A percentile compares a stretch with the other conserved stretches of the same genome.
These are phyloP conservation scores for Etheostoma perlongum DNA, from an alignment of 2,797 vertebrate genomes.

Conservation along the genomic window DNA sequence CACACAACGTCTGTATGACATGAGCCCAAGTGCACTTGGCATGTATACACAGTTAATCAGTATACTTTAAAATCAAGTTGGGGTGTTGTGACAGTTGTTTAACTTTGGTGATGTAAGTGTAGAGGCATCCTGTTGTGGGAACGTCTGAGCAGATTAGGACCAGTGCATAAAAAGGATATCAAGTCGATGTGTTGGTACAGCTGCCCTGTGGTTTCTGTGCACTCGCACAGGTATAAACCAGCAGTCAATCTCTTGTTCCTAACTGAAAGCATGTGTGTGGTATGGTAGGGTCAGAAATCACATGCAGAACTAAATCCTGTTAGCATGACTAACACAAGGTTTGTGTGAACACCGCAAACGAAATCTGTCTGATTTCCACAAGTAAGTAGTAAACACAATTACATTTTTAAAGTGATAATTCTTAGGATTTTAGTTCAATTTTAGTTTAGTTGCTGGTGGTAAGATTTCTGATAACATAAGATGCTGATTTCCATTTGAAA, in stretches of 20 bases:
- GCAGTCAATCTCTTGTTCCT: constrained; percentile 62
- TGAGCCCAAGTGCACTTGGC: constrained; percentile 9
- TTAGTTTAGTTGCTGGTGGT: neutral
- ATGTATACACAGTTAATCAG: constrained; percentile 2
- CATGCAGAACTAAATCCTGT: constrained; percentile 51
- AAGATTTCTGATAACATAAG: neutral
- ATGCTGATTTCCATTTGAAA: neutral
- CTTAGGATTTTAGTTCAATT: neutral
- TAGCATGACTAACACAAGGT: constrained; percentile 56
- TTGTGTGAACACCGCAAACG: constrained; percentile 55
- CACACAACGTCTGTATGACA: constrained; percentile 22
- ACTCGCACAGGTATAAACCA: constrained; percentile 63
- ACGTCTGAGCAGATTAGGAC: constrained; percentile 23
- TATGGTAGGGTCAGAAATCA: constrained; percentile 56
- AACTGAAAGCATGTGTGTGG: constrained; percentile 74
- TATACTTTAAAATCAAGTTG: constrained; percentile 9
- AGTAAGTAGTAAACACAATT: neutral
- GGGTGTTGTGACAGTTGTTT: constrained; percentile 46
- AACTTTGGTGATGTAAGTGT: constrained; percentile 45
- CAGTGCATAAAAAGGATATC: constrained; percentile 43
- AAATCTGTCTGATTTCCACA: constrained; percentile 20
- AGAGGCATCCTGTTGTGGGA: constrained; percentile 38
- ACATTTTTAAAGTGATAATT: neutral
- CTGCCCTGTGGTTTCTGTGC: constrained; percentile 54
- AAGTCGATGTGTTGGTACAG: constrained; percentile 63